phyloP scores from a whole-genome alignment of 2,888 invertebrate genomes.

The Venustoraphidia nigricollis region DNA sequence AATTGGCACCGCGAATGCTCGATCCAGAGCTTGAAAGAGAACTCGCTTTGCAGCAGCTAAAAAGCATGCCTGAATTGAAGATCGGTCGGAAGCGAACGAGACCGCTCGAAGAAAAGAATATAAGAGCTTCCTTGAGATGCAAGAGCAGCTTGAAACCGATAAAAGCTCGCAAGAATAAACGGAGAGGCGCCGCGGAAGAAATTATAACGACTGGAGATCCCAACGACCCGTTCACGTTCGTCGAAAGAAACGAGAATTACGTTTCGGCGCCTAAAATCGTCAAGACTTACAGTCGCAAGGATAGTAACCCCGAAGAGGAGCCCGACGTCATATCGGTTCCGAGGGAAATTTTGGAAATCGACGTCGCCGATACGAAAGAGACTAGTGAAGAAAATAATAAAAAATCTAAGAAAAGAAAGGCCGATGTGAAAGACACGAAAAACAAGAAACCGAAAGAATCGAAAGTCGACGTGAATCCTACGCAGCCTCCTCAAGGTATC shows the following conservation, averaged over 20 bases:
- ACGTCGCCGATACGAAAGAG: not conserved
- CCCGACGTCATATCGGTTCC: conserved; percentile 2
- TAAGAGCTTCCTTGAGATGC: too few relatives aligned
- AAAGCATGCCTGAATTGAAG: conserved; percentile 26
- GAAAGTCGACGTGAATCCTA: not conserved
- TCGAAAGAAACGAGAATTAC: not conserved
- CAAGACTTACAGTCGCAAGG: conserved; percentile 4
- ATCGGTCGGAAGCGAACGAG: not conserved
- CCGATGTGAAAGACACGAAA: not conserved
- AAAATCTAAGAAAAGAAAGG: not conserved
- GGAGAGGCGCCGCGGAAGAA: too few relatives aligned
- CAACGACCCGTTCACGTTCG: conserved; percentile 3
- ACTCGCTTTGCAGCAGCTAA: conserved; percentile 38
- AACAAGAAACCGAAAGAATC: not conserved
- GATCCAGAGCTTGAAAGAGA: conserved; percentile 32
- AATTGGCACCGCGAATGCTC: conserved; percentile 17
- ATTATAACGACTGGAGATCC: not conserved
- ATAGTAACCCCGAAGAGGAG: not conserved
- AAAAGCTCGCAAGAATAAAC: too few relatives aligned
- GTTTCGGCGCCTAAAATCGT: not conserved
- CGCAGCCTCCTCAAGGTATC: not conserved
- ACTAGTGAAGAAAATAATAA: not conserved
- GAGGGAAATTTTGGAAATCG: conserved; percentile 3
- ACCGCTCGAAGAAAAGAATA: too few relatives aligned
- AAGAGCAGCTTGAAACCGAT: too few relatives aligned